phyloP scores from a whole-genome alignment of 2,797 vertebrate genomes.

The Pteropus rufus region DNA sequence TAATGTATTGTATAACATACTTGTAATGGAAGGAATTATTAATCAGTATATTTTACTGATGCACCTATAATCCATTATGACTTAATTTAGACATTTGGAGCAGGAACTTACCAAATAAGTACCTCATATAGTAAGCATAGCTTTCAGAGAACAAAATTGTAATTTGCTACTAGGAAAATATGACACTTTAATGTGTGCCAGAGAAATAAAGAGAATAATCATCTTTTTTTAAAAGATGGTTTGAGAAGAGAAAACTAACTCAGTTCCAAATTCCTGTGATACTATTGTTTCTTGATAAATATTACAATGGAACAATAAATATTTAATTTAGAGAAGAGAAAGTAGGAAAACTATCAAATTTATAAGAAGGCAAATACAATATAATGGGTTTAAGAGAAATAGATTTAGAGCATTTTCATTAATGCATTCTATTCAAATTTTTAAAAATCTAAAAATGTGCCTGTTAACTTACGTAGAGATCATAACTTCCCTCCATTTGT shows the following conservation, averaged over 20 bases:
- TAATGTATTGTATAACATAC: neutral
- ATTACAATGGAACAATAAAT: conserved; percentile 34
- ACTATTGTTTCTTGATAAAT: neutral
- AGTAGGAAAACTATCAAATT: conserved; percentile 51
- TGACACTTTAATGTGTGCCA: neutral
- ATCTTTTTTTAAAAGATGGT: neutral
- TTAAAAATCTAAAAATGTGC: neutral
- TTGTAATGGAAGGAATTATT: neutral
- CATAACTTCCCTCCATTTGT: neutral
- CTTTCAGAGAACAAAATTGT: neutral
- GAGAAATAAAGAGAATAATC: neutral
- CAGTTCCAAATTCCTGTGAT: neutral
- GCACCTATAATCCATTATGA: neutral
- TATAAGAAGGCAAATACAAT: neutral
- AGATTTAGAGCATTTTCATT: neutral
- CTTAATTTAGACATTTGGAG: neutral
- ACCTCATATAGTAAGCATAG: neutral
- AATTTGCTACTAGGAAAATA: neutral
- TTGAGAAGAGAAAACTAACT: neutral
- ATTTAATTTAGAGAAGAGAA: conserved; percentile 21
- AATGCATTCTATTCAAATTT: neutral
- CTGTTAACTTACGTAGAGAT: neutral
- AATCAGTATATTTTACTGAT: neutral
- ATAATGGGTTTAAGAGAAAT: neutral
- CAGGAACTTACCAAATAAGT: neutral